A percentile compares a stretch with the other conserved stretches of the same genome.
Evolutionary conservation across 2,888 invertebrate species (phyloP).

Genomic region (Monoplex corrugatus): DNA sequence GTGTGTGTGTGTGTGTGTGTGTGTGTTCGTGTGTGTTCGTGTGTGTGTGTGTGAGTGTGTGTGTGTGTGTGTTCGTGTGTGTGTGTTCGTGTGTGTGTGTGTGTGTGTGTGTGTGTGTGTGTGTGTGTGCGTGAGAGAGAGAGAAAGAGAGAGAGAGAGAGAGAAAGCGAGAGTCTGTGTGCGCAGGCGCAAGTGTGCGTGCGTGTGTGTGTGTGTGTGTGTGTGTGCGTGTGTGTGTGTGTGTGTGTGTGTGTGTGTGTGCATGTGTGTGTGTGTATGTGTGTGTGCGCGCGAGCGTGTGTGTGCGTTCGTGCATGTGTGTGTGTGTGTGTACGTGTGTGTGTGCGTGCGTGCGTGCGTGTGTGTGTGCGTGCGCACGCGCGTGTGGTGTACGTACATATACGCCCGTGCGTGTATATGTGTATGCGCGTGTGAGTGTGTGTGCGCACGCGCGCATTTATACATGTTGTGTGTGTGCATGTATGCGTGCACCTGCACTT

Average conservation of each 20-base stretch:
- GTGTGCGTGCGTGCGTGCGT: not conserved
- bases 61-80: not conserved
- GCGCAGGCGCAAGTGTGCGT: not conserved
- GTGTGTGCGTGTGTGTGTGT: conserved; percentile 25
- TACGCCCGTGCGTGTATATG: no score
- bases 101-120: conserved; percentile 6
- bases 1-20: conserved; percentile 15
- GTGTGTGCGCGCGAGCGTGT: not conserved
- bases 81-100: not conserved
- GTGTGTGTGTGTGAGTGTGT: conserved; percentile 1
- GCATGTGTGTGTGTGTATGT: conserved; percentile 8
- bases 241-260: conserved; percentile 11
- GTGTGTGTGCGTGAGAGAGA: conserved; percentile 11
- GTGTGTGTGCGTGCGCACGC: not conserved
- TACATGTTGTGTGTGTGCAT: no score
- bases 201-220: not conserved
- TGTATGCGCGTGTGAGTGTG: not conserved
- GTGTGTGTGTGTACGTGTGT: not conserved
- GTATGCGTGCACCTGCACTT: no score
- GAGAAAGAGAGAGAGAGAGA: not conserved
- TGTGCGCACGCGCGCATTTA: no score
- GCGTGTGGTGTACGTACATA: not conserved
- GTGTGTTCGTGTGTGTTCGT: not conserved
- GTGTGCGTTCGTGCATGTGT: not conserved
- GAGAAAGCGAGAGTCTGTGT: not conserved